A percentile compares a stretch with the other conserved stretches of the same genome.
phyloP scores from a whole-genome alignment of 2,888 invertebrate species.

The Parelbella ahira region DNA sequence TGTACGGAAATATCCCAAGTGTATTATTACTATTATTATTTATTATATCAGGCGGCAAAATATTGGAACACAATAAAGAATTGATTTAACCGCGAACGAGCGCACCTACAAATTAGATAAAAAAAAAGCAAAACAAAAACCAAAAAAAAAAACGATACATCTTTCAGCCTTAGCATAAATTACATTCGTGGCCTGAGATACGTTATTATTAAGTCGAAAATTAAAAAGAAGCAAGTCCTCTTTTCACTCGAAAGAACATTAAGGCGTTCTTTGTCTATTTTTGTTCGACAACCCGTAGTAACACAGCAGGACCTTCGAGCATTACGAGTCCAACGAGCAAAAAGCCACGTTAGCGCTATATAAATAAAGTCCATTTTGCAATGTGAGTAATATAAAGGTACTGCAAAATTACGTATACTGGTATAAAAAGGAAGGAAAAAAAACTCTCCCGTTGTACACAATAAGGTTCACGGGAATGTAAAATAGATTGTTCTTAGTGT shows the following conservation, averaged over 20 bases:
- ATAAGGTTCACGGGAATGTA: slow-evolving; percentile 24
- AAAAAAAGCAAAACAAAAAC: slow-evolving; percentile 11
- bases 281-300: slow-evolving; percentile 67
- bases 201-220: slow-evolving; percentile 33
- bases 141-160: slow-evolving; percentile 4
- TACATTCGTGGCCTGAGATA: slow-evolving; percentile 28
- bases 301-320: slow-evolving; percentile 59
- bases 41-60: too few relatives aligned
- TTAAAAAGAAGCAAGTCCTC: slow-evolving; percentile 45
- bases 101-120: slow-evolving; percentile 20
- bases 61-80: too few relatives aligned
- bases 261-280: slow-evolving; percentile 61
- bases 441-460: slow-evolving; percentile 26
- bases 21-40: too few relatives aligned
- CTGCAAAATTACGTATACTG: slow-evolving; percentile 32
- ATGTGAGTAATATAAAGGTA: not conserved
- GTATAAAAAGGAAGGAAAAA: slow-evolving; percentile 29
- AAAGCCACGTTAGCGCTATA: slow-evolving; percentile 35
- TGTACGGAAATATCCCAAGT: too few relatives aligned
- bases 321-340: slow-evolving; percentile 26
- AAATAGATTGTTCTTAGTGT: slow-evolving; percentile 30
- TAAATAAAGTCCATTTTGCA: slow-evolving; percentile 27
- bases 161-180: slow-evolving; percentile 27
- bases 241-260: slow-evolving; percentile 66
- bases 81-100: too few relatives aligned